phyloP scores from a whole-genome alignment of 2,113 vertebrate species.

The Nettapus auritus region DNA sequence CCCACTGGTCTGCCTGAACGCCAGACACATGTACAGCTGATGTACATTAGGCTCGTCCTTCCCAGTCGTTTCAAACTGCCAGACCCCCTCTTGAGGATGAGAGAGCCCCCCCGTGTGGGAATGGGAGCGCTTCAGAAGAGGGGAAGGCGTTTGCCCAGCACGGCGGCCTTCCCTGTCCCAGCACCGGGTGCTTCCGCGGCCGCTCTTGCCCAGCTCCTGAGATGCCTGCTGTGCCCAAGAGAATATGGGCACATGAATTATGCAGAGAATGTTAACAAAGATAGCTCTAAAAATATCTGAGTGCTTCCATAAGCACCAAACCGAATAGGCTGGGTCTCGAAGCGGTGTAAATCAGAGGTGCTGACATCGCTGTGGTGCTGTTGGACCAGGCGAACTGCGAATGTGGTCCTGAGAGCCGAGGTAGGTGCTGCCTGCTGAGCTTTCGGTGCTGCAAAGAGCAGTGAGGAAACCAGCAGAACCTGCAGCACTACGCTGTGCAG shows the following conservation, averaged over 20 bases:
- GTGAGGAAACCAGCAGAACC: neutral
- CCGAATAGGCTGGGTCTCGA: neutral
- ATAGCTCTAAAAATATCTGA: neutral
- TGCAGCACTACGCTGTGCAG: neutral
- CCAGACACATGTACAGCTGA: neutral
- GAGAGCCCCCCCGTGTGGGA: neutral
- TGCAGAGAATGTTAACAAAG: neutral
- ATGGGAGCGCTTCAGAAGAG: neutral
- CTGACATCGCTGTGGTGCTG: neutral
- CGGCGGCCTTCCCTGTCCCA: neutral
- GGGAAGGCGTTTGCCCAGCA: neutral
- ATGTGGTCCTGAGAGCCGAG: neutral
- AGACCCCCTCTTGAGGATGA: neutral
- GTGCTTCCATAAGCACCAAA: neutral
- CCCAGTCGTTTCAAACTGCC: neutral
- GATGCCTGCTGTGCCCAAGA: neutral
- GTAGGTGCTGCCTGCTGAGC: neutral
- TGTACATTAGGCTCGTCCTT: neutral
- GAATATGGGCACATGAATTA: neutral
- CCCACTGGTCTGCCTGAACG: neutral
- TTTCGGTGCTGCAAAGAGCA: neutral
- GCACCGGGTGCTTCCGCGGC: no score
- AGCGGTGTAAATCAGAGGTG: neutral
- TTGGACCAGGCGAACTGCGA: neutral
- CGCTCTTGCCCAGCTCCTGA: no score